A percentile compares a stretch with the other conserved stretches of the same genome.
Evolutionary conservation across 2,113 vertebrate species (phyloP).

Genomic region (Lasiurus cinereus): DNA sequence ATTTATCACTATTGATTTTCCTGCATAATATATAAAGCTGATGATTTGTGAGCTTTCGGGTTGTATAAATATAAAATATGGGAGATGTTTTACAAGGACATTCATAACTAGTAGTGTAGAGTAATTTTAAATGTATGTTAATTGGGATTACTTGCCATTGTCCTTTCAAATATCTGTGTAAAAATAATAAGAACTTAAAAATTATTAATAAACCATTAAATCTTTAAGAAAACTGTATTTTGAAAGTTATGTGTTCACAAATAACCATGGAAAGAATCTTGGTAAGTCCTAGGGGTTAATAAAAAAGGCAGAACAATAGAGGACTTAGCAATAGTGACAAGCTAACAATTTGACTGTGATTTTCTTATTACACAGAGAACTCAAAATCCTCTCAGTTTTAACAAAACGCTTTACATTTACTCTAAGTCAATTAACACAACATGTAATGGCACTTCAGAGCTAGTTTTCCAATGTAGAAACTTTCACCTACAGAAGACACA

Average conservation of each 20-base stretch:
- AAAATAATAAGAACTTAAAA: background rate
- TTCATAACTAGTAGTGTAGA: background rate
- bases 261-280: background rate
- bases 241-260: background rate
- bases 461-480: background rate
- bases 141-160: background rate
- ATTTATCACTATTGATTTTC: background rate
- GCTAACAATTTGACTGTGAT: background rate
- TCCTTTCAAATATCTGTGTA: background rate
- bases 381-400: constrained; percentile 2
- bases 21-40: background rate
- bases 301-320: background rate
- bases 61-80: background rate
- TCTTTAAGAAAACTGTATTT: background rate
- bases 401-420: constrained; percentile 8
- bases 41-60: background rate
- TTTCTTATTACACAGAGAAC: background rate
- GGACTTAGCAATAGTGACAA: background rate
- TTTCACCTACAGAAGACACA: background rate
- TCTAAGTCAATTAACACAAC: constrained; percentile 7
- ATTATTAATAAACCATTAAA: background rate
- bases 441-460: background rate
- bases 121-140: background rate
- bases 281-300: background rate
- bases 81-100: background rate